Conservation (phyloP, 2,797 vertebrate species). For the Bovichtus diacanthus region DNA sequence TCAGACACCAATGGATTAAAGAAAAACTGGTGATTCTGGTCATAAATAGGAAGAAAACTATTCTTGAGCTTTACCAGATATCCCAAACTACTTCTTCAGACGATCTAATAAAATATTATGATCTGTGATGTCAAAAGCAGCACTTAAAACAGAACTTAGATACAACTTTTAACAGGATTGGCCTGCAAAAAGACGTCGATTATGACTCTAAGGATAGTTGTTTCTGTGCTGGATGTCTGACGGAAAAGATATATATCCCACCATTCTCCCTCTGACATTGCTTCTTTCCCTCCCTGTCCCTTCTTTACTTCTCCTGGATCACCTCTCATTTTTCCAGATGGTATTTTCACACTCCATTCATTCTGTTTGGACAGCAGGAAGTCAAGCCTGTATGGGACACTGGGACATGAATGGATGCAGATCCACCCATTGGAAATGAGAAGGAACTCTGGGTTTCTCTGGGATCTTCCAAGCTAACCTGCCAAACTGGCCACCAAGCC, state of each 20-base stretch:
- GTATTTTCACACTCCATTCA: constrained; percentile 63
- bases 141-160: background rate
- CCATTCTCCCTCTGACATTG: constrained; percentile 11
- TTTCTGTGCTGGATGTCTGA: constrained; percentile 13
- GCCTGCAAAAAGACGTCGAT: background rate
- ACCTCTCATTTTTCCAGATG: constrained; percentile 72
- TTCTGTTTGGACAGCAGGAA: constrained; percentile 62
- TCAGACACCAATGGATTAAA: background rate
- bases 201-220: background rate
- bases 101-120: background rate
- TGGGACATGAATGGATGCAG: constrained; percentile 51
- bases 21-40: background rate
- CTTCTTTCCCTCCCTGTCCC: constrained; percentile 17
- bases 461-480: constrained; percentile 37
- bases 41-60: background rate
- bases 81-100: background rate
- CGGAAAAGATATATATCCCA: constrained; percentile 31
- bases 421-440: constrained; percentile 57
- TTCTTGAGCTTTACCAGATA: background rate
- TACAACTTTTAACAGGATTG: background rate
- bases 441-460: constrained; percentile 55
- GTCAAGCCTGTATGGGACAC: constrained; percentile 55
- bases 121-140: background rate
- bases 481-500: constrained; percentile 50
- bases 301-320: constrained; percentile 43